Evolutionary conservation across 2,888 invertebrate genomes (phyloP).

Genomic region (Salticus scenicus): DNA sequence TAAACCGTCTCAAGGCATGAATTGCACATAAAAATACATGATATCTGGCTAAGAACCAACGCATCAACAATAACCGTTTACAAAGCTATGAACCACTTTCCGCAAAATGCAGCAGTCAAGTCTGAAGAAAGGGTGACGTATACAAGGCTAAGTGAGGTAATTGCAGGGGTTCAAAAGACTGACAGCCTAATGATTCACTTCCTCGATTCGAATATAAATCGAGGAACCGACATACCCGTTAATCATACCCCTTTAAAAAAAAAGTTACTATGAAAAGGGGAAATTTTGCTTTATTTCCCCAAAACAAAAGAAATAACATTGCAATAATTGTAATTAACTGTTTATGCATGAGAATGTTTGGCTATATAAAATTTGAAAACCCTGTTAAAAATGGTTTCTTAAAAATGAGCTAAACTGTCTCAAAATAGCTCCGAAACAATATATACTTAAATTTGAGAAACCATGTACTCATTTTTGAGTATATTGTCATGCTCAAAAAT

Average conservation of each 20-base stretch:
- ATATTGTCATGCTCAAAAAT: no score
- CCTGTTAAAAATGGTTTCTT: no score
- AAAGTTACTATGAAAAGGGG: neutral
- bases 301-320: neutral
- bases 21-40: neutral
- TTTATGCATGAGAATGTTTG: no score
- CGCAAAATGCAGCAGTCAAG: neutral
- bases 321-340: neutral
- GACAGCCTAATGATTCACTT: slow-evolving; percentile 43
- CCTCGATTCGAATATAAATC: slow-evolving; percentile 49
- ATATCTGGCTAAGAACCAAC: no score
- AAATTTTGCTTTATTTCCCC: neutral
- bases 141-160: slow-evolving; percentile 32
- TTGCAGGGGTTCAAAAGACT: slow-evolving; percentile 1
- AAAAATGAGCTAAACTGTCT: no score
- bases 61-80: neutral
- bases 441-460: no score
- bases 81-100: slow-evolving; percentile 12
- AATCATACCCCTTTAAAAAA: slow-evolving; percentile 11
- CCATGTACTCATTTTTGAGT: no score
- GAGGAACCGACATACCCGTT: slow-evolving; percentile 19
- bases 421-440: no score
- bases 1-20: neutral
- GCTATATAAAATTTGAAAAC: no score
- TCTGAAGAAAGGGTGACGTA: slow-evolving; percentile 19